Conservation (phyloP, 2,888 invertebrate species). For the Nephrotoma flavescens region DNA sequence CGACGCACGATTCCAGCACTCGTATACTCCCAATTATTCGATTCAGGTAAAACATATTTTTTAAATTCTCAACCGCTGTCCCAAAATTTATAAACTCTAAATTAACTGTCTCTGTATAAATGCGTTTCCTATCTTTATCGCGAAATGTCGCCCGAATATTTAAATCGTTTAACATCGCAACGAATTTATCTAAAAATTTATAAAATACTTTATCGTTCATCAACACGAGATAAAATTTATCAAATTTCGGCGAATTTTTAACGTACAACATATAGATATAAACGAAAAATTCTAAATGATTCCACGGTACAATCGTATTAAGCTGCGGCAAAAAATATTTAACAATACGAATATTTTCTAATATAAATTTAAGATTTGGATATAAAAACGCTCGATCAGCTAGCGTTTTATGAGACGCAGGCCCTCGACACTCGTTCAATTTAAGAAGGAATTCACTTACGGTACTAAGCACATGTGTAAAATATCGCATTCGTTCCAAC, state of each 20-base stretch:
- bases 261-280: not conserved
- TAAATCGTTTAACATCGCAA: not conserved
- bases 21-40: not conserved
- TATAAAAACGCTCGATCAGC: not conserved
- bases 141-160: not conserved
- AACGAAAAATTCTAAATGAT: not conserved
- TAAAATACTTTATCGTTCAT: not conserved
- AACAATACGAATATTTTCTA: not conserved
- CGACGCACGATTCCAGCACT: not conserved
- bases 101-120: not conserved
- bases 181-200: not conserved
- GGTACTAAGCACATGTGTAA: not conserved
- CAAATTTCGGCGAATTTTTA: not conserved
- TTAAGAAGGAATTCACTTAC: not conserved
- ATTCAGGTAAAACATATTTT: not conserved
- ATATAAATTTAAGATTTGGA: not conserved
- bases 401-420: not conserved
- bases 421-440: not conserved
- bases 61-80: not conserved
- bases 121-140: not conserved
- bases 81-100: not conserved
- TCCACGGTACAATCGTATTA: not conserved
- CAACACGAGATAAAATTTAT: not conserved
- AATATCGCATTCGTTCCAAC: not conserved
- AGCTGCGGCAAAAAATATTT: not conserved